These are phyloP conservation scores for Passerculus sandwichensis DNA, from an alignment of 2,797 vertebrate genomes.

Conservation along the genomic window DNA sequence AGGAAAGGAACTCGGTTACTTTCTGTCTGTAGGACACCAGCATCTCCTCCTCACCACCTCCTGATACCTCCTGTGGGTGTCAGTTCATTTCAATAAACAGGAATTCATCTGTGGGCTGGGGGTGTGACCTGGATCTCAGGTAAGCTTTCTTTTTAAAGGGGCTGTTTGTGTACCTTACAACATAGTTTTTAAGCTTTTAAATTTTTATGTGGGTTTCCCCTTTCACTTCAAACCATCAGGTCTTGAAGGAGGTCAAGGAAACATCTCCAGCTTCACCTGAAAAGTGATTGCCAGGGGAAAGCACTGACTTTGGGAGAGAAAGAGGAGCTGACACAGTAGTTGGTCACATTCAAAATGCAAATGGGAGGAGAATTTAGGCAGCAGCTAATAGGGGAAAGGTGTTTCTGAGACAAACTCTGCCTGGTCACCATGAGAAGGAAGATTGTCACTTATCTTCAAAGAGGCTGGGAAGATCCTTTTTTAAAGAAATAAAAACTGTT, in stretches of 20 bases:
- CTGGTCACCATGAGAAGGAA: background rate
- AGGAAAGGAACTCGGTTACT: background rate
- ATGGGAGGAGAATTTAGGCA: background rate
- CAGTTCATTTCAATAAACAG: background rate
- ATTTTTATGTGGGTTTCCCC: background rate
- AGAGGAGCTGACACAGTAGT: background rate
- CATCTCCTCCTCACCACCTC: background rate
- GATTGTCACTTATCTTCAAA: background rate
- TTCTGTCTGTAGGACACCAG: background rate
- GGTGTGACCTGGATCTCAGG: background rate
- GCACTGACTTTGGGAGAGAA: background rate
- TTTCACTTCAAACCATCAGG: background rate
- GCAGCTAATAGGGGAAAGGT: background rate
- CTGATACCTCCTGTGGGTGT: background rate
- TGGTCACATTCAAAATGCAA: background rate
- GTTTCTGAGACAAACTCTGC: background rate
- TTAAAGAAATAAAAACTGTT: background rate
- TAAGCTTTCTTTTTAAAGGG: background rate
- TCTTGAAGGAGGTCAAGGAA: background rate
- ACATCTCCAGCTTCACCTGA: background rate
- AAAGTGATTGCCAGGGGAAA: background rate
- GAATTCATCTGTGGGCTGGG: background rate
- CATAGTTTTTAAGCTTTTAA: background rate
- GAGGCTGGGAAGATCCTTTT: background rate
- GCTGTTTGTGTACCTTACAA: background rate